Conservation (phyloP, 2,113 vertebrate species). For the Micromys minutus region DNA sequence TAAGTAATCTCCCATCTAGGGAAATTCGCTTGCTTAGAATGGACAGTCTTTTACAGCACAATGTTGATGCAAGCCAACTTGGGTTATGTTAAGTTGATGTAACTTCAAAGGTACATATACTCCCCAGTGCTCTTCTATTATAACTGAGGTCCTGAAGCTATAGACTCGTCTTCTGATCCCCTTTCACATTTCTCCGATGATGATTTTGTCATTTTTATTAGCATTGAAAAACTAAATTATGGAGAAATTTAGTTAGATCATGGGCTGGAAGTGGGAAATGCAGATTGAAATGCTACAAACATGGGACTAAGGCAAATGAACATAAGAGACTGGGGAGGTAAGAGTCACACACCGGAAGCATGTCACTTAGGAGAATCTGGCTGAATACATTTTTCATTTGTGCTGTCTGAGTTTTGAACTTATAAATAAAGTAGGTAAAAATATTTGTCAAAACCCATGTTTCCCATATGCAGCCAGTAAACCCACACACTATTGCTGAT, state of each 20-base stretch:
- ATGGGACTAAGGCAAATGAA: neutral
- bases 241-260: neutral
- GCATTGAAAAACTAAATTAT: neutral
- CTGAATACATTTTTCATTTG: neutral
- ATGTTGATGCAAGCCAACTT: neutral
- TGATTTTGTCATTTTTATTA: slow-evolving; percentile 4
- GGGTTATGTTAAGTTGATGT: neutral
- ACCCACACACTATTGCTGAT: too few relatives aligned
- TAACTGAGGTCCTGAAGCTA: neutral
- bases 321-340: too few relatives aligned
- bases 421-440: slow-evolving; percentile 32
- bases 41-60: neutral
- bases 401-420: slow-evolving; percentile 27
- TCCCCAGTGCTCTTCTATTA: neutral
- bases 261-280: neutral
- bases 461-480: too few relatives aligned
- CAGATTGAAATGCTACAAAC: neutral
- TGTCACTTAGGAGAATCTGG: neutral
- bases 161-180: neutral
- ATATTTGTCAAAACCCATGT: slow-evolving; percentile 34
- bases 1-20: neutral
- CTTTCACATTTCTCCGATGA: neutral
- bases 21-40: slow-evolving; percentile 3
- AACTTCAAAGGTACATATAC: neutral
- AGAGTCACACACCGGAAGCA: neutral